Evolutionary conservation across 2,797 vertebrate species (phyloP), one percentile per base, ranked within the genome.

Genomic region (Manis crassicaudata): DNA sequence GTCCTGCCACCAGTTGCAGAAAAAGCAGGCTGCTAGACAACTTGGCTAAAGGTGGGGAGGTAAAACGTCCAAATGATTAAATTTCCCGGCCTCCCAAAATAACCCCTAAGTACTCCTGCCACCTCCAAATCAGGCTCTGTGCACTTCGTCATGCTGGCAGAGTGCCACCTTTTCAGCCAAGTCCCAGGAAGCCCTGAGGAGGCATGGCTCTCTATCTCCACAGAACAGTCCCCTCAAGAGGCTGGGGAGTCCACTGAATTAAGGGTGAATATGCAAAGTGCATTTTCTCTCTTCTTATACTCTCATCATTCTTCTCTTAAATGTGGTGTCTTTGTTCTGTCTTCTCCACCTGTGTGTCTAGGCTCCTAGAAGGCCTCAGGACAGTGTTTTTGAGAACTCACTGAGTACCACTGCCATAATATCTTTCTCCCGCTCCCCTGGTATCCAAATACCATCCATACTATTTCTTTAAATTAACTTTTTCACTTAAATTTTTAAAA

Each of bases 61-160:
- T 62, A 58, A 90, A 90, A 91, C 43, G 56, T 89, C 68, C 81
- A 92, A 50, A 86, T 70, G 94, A 95, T 97, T 96, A 70, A 73
- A 83, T 97, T 96, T 93, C 92, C 27, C 35, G 46, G 46, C 46
- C 52, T 96, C 97, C 94, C 68, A 96, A 97, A 97, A 98, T 98
- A 98, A 81, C 88, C 63, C 23, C 52, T 17, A 43, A 92, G 80
- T 77, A 93, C 72, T 95, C 94, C 83, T 80, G 86, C 32, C 80
- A 87, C 88, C 86, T 96, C 96, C 96, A 94, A 90, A 91, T 96
- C 96, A 85, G 95, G 92, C 35, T 77, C 35, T 87, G 79, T 88
- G 70, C 1, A 16, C 88, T 96, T 62, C 84, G 92, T 60, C 62
- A 7, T 6, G 0, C 20, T 81, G 96, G 96, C 95, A n/a, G 77